Conservation (phyloP, 2,113 vertebrate genomes). For the Etia nguti region DNA sequence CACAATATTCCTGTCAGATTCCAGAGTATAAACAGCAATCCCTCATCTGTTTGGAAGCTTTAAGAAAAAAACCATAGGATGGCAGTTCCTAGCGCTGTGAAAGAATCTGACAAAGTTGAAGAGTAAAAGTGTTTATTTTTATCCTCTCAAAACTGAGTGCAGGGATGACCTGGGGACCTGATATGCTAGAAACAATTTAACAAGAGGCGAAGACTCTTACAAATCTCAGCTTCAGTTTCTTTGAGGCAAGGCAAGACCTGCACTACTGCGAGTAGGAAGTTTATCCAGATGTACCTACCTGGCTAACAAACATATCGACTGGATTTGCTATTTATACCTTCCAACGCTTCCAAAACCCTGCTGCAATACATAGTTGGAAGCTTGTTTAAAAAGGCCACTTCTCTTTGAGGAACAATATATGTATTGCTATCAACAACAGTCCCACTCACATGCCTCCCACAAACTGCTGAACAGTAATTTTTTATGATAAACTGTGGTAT, state of each 20-base stretch:
- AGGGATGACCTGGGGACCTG: background rate
- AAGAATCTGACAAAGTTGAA: background rate
- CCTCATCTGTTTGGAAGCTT: background rate
- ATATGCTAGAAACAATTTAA: slow-evolving; percentile 2
- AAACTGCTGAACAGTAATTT: slow-evolving; percentile 52
- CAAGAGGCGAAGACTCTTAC: background rate
- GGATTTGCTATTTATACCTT: background rate
- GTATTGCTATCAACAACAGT: background rate
- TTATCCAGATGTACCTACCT: background rate
- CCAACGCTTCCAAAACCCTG: background rate
- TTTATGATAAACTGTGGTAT: slow-evolving; percentile 44
- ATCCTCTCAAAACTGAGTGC: background rate
- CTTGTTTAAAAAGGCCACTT: background rate
- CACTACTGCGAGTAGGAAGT: background rate
- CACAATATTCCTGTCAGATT: background rate
- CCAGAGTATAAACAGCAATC: background rate
- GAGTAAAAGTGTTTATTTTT: background rate
- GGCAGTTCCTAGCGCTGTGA: background rate
- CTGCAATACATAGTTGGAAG: background rate
- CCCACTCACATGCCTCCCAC: background rate
- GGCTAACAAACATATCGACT: background rate
- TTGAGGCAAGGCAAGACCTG: background rate
- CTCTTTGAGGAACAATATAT: background rate
- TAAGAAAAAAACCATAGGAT: background rate
- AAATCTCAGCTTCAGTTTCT: background rate